A percentile compares a stretch with the other conserved stretches of the same genome.
Evolutionary conservation across 2,113 vertebrate genomes (phyloP).

Genomic region (Mola mola): DNA sequence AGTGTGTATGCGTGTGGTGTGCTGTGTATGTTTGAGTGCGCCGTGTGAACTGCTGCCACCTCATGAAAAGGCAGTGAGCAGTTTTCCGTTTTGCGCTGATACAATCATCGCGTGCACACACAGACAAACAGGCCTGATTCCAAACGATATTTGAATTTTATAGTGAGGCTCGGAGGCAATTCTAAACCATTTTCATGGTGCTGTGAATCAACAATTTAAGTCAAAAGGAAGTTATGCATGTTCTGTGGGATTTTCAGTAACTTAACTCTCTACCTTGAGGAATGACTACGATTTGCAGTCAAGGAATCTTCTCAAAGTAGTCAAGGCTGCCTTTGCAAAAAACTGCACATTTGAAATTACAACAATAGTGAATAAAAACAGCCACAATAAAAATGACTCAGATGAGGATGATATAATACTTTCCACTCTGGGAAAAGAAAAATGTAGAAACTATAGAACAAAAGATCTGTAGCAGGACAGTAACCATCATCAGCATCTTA

Average conservation of each 20-base stretch:
- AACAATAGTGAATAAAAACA: no score
- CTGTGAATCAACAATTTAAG: constrained; percentile 39
- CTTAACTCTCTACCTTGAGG: no score
- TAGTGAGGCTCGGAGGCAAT: constrained; percentile 20
- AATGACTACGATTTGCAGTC: no score
- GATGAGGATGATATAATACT: no score
- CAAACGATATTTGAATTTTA: constrained; percentile 24
- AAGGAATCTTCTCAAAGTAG: neutral
- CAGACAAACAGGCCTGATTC: constrained; percentile 14
- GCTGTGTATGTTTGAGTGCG: constrained; percentile 16
- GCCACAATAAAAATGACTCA: no score
- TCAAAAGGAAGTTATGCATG: constrained; percentile 31
- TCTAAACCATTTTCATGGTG: constrained; percentile 22
- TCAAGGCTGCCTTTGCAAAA: no score
- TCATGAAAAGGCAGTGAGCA: constrained; percentile 60
- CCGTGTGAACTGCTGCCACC: constrained; percentile 47
- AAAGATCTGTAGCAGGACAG: no score
- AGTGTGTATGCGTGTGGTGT: constrained; percentile 38
- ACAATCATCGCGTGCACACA: neutral
- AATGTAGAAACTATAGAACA: constrained; percentile 17
- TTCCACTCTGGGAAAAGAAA: constrained; percentile 32
- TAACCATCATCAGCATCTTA: no score
- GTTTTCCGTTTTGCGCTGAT: constrained; percentile 59
- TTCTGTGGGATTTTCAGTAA: neutral
- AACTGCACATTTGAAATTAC: no score